phyloP scores from a whole-genome alignment of 2,113 vertebrate species.

The Cyphomyrus discorhynchus region DNA sequence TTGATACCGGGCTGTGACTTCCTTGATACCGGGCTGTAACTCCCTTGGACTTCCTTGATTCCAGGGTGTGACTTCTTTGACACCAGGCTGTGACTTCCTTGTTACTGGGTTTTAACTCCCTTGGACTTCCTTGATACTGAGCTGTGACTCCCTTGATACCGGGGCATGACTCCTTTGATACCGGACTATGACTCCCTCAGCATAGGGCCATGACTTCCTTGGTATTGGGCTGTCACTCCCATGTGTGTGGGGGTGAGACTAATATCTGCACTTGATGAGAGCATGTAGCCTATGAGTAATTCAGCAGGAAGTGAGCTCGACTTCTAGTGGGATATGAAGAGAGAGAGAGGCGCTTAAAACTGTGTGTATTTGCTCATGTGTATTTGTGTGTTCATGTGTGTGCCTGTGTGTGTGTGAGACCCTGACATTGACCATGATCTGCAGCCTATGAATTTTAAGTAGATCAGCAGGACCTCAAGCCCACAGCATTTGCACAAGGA shows the following conservation, averaged over 20 bases:
- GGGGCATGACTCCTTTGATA: not conserved
- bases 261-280: not conserved
- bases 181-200: too few species aligned
- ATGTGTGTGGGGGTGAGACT: not conserved
- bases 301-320: not conserved
- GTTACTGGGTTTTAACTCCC: too few species aligned
- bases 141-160: not conserved
- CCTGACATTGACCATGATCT: slow-evolving; percentile 23
- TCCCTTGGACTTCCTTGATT: too few species aligned
- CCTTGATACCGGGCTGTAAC: too few species aligned
- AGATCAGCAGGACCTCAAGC: slow-evolving; percentile 32
- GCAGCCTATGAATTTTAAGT: slow-evolving; percentile 38
- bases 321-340: not conserved
- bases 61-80: too few species aligned
- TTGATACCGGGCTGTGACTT: too few species aligned
- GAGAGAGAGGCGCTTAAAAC: not conserved
- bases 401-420: not conserved
- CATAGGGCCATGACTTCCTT: not conserved
- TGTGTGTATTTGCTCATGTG: not conserved
- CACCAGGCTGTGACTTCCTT: not conserved
- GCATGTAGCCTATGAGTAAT: not conserved
- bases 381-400: not conserved
- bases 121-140: too few species aligned
- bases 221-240: not conserved
- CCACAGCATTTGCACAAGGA: not conserved